phyloP scores from a whole-genome alignment of 2,888 invertebrate species.

The Drosophila kambysellisi region DNA sequence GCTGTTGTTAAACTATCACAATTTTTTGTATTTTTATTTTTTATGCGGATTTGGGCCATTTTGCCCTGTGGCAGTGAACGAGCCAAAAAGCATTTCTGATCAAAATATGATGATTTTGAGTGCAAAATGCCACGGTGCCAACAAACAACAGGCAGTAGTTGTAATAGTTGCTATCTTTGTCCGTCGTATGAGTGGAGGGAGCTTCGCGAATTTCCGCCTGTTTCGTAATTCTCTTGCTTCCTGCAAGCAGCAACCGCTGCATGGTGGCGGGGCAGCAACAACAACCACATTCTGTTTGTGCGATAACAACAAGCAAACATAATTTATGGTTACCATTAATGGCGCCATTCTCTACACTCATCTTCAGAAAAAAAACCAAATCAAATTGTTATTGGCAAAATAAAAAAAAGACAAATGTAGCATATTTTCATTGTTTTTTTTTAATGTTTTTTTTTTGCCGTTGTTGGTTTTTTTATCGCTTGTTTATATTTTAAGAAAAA shows the following conservation, averaged over 20 bases:
- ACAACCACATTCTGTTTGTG: conserved; percentile 37
- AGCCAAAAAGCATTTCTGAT: conserved; percentile 38
- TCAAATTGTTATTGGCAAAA: not conserved
- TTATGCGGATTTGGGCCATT: conserved; percentile 17
- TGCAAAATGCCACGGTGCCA: conserved; percentile 51
- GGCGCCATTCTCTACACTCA: conserved; percentile 29
- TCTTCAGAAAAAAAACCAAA: conserved; percentile 14
- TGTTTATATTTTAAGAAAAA: conserved; percentile 20
- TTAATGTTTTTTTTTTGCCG: not conserved
- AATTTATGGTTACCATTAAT: conserved; percentile 45
- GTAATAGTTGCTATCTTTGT: conserved; percentile 31
- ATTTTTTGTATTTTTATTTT: not conserved
- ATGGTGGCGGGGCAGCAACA: not conserved
- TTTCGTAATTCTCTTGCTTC: conserved; percentile 55
- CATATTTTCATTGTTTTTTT: conserved; percentile 13
- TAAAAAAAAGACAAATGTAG: not conserved
- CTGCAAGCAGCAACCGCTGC: conserved; percentile 35
- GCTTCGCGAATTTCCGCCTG: conserved; percentile 45
- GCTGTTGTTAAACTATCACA: conserved; percentile 28
- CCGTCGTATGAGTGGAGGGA: not conserved
- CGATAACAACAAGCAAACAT: conserved; percentile 29
- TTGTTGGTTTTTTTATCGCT: conserved; percentile 6
- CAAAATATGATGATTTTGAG: conserved; percentile 49
- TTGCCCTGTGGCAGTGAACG: conserved; percentile 45
- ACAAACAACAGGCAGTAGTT: conserved; percentile 11